phyloP scores from a whole-genome alignment of 23 tunicate genomes.

The Trididemnum clinides region DNA sequence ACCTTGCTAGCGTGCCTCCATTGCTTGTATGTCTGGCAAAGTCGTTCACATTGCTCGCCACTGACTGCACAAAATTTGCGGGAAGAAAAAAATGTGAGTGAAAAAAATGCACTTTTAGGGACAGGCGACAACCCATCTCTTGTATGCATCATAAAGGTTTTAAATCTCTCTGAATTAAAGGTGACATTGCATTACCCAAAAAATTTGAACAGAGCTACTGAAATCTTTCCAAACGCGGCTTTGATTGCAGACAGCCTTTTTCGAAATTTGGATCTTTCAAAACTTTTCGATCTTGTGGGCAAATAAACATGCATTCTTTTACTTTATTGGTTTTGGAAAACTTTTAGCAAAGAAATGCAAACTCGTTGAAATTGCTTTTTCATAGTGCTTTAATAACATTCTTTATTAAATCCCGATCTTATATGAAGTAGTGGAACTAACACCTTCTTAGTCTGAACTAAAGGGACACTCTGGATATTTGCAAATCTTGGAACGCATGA shows the following conservation, averaged over 20 bases:
- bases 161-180: neutral
- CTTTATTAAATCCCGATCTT: neutral
- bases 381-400: no score
- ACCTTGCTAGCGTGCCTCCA: no score
- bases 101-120: neutral
- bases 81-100: neutral
- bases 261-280: no score
- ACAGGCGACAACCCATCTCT: neutral
- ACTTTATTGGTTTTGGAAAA: neutral
- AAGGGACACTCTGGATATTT: neutral
- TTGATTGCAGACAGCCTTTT: neutral
- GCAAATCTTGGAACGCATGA: neutral
- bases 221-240: neutral
- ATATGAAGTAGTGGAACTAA: neutral
- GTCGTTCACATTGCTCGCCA: constrained; percentile 6
- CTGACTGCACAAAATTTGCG: neutral
- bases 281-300: neutral
- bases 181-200: neutral
- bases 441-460: neutral
- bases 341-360: neutral
- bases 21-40: constrained; percentile 5
- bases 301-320: neutral
- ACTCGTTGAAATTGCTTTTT: no score
- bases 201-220: neutral
- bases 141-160: neutral